Percentiles rank a stretch among this genome's conserved stretches.
Evolutionary conservation across 2,113 vertebrate species (phyloP).

Genomic region (Indicator maculatus): DNA sequence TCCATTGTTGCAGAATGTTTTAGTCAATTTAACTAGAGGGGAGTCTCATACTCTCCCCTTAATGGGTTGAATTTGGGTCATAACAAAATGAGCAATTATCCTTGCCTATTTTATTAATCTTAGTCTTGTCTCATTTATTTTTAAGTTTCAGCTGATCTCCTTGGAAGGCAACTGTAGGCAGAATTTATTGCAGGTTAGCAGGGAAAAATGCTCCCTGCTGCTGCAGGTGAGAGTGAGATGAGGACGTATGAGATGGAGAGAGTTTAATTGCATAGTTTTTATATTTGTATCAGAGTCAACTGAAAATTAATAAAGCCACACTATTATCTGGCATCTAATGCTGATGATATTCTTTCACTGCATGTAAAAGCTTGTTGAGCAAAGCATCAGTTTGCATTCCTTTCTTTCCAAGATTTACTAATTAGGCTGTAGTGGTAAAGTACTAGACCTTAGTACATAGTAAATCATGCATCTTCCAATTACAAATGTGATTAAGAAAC

Average conservation of each 20-base stretch:
- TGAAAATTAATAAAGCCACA: conserved; percentile 22
- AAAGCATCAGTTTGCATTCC: neutral
- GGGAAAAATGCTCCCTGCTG: neutral
- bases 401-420: conserved; percentile 29
- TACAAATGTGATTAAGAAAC: conserved; percentile 34
- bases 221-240: neutral
- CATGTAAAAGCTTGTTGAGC: neutral
- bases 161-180: neutral
- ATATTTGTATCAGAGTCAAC: conserved; percentile 16
- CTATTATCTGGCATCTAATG: conserved; percentile 31
- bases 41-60: conserved; percentile 58
- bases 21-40: conserved; percentile 74
- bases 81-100: conserved; percentile 70
- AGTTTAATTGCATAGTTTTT: conserved; percentile 27
- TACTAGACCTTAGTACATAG: neutral
- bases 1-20: conserved; percentile 70
- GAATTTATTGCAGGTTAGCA: conserved; percentile 17
- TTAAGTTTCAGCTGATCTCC: neutral
- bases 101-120: conserved; percentile 67
- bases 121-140: conserved; percentile 61
- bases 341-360: neutral
- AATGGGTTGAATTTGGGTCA: conserved; percentile 65
- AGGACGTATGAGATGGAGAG: neutral
- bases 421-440: conserved; percentile 1
- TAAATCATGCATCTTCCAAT: neutral